Base-by-base conservation (phyloP, 2,113 vertebrate species). In the Globicephala melas region DNA sequence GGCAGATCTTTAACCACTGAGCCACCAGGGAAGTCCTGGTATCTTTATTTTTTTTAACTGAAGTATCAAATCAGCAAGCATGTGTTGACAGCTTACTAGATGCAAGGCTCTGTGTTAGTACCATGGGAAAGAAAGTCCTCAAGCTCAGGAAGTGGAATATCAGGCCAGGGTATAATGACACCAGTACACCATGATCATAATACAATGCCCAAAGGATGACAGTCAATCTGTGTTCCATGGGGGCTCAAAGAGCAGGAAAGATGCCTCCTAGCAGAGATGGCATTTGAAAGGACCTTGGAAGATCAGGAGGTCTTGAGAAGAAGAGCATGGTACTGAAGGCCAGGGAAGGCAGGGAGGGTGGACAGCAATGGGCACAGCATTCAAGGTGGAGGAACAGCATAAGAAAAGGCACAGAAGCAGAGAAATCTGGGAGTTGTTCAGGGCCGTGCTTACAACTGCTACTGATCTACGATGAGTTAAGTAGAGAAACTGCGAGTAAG, bases 141-240 rank as follows among this genome's bases (percentile, higher is more conserved):
- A 8, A 65, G 38, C 55, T 55, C 33, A 44, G 25, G 76, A 25
- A 41, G 82, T 41, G 58, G 62, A 38, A 47, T 55, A 31, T 31
- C 21, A 5, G 77, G 26, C 21, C 10, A 38, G 5, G 4, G 26
- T n/a, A 1, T 26, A 21, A 10, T 33, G 31, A 89, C 44, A 6
- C 33, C 36, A 41, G 20, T 13, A 10, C 10, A 53, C 23, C 53
- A 26, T 41, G 7, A 31, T 62, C 63, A 2, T 60, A 53, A 8
- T 7, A 25, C 23, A 8, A 20, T 70, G 50, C 12, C 85, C 82
- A 82, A 28, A 65, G 17, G 7, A 5, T 63, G 50, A 25, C 28
- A 44, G 8, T 47, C 2, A 3, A 23, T n/a, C 55, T 50, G 36
- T 50, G 65, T 21, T 11, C 21, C 2, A 0, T 2, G 25, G 53